Evolutionary conservation across 1,140 invertebrate species (phyloP).

Genomic region (Drepana arcuata): DNA sequence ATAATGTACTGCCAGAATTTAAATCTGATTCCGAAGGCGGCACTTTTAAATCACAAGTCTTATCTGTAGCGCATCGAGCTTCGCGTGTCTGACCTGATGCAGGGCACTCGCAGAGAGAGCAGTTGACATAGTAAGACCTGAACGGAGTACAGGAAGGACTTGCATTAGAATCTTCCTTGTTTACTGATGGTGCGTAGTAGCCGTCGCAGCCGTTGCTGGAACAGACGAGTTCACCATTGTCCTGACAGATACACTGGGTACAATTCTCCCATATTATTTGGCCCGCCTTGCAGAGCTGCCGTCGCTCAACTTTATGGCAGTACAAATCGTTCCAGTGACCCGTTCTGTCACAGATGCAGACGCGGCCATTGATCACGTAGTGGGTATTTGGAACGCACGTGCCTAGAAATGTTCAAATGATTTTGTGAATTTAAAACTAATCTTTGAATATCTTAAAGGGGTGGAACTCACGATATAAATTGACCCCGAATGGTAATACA

Average conservation of each 20-base stretch:
- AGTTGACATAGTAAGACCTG: constrained; percentile 46
- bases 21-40: no score
- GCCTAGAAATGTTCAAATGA: constrained; percentile 19
- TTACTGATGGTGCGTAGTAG: no score
- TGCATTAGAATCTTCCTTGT: no score
- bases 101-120: constrained; percentile 48
- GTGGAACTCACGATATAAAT: constrained; percentile 25
- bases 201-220: constrained; percentile 23
- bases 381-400: constrained; percentile 39
- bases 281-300: constrained; percentile 29
- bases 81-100: constrained; percentile 30
- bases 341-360: constrained; percentile 35
- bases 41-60: constrained; percentile 26
- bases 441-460: not conserved
- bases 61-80: constrained; percentile 36
- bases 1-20: no score
- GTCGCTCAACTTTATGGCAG: constrained; percentile 26
- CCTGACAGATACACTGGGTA: constrained; percentile 40
- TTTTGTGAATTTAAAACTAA: not conserved
- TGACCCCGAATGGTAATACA: constrained; percentile 17
- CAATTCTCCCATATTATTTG: constrained; percentile 39
- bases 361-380: constrained; percentile 29
- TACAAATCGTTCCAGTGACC: constrained; percentile 30
- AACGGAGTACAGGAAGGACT: constrained; percentile 32
- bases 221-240: constrained; percentile 35